Evolutionary conservation across 2,797 vertebrate species (phyloP), one percentile per base, ranked within the genome.

Genomic region (Tamandua tetradactyla): DNA sequence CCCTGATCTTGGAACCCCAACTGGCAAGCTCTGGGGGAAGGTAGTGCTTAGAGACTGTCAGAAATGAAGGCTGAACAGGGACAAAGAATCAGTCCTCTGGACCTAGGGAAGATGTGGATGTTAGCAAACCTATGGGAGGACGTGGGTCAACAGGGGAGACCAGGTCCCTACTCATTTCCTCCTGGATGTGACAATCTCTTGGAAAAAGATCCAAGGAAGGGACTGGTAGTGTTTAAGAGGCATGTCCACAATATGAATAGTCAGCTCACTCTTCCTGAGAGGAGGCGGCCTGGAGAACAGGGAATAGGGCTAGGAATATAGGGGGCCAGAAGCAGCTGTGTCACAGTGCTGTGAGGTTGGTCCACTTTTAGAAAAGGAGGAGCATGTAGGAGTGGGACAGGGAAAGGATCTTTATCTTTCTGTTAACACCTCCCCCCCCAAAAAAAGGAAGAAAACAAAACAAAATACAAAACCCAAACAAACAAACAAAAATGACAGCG

Each of bases 401-500:
- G 32, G 44, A n/a, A 85, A 75, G 66, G 80, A 69, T 87, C 93
- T 37, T 87, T 85, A 87, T 76, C 64, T 47, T 59, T 95, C 87
- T 94, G 93, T 84, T 93, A n/a, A n/a, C n/a, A n/a, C n/a, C n/a
- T n/a, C n/a, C n/a, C 30, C 59, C 69, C 93, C 93, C 83, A 57
- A 18, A 25, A 80, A 57, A 76, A 89, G 49, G 42, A 9, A 68
- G 74, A n/a, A 40, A 15, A 82, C 20, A 87, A 25, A 40, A 37
- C 22, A 55, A 32, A 64, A 76, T 6, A 32, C 1, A 85, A 84
- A 13, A 30, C 74, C 81, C 42, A 49, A 40, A 55, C 55, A 30
- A n/a, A 40, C 47, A 87, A 76, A 32, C 72, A 22, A 55, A 55
- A 55, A 55, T 20, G 6, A 20, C 94, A 94, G 69, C 94, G 59